Evolutionary conservation across 92 coral and sea anemone species (phyloP), one percentile per base, ranked within the genome.

Genomic region (Phenganax marumi): DNA sequence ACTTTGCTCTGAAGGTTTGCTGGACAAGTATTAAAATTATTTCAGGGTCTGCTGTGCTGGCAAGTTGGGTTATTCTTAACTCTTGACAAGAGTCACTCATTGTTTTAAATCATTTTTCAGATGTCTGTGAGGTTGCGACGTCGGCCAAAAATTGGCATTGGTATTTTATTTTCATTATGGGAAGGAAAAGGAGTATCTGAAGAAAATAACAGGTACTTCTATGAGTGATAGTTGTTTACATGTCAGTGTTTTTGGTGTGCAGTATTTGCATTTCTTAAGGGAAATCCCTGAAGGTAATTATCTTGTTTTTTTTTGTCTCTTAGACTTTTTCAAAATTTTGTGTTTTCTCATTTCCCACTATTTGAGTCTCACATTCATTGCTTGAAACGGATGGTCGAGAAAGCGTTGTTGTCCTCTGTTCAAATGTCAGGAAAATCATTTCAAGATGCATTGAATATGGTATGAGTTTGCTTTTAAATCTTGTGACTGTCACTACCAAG

Each of bases 261-360:
- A 56, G 63, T 19, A 56, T 1, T 19, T 14, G 21, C 63, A 0
- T 14, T 19, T 14, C 3, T 19, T 14, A 56, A 55, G 2, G 8
- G 10, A 11, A 16, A 51, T 23, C 47, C 68, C 5, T 33, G 43
- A 33, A 33, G 2, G 43, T 33, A 33, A 2, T 33, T 5, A 1
- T 33, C 64, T 12, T 23, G 13, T 50, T 68, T n/a, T 50, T 68
- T n/a, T 16, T 52, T 76, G 76, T 39, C 24, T 69, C 76, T 25
- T 89, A 94, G 97, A 70, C 90, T 92, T 26, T 92, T 95, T 71
- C 98, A 95, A 76, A 92, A 92, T 56, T 92, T 91, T 75, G 93
- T 92, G 79, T 95, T 95, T 81, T 89, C 98, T 9, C 98, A 95
- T 77, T 95, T 92, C 50, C 98, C 98, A 8, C 82, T 95, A 58